Evolutionary conservation across 2,113 vertebrate species (phyloP).

Genomic region (Eolophus roseicapilla): DNA sequence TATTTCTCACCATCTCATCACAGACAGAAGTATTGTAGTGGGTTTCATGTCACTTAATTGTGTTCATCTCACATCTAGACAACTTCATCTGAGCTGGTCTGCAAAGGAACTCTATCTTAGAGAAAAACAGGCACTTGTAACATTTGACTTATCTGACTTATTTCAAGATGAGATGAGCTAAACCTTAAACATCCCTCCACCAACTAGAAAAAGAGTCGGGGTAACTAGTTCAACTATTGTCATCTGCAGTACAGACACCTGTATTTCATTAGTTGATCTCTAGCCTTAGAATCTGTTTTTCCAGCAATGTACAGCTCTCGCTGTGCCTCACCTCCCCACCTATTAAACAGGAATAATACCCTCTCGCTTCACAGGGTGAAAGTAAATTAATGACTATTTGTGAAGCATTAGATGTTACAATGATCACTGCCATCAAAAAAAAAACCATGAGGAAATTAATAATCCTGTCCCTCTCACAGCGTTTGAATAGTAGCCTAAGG

Average conservation of each 20-base stretch:
- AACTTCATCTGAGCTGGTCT: background rate
- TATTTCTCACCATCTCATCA: background rate
- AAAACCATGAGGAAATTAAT: background rate
- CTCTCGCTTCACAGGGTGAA: background rate
- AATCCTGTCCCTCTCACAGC: background rate
- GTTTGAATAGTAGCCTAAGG: background rate
- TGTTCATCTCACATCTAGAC: background rate
- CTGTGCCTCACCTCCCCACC: background rate
- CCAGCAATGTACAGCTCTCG: background rate
- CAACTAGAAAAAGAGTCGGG: background rate
- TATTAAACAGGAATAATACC: background rate
- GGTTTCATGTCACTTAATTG: background rate
- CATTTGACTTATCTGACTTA: background rate
- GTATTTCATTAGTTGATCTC: background rate
- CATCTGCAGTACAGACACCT: background rate
- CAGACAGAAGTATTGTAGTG: background rate
- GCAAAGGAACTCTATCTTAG: background rate
- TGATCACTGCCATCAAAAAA: background rate
- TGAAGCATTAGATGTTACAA: background rate
- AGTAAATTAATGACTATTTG: constrained; percentile 1
- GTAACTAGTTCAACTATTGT: background rate
- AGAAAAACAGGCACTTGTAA: background rate
- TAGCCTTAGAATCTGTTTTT: background rate
- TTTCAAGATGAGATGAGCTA: background rate
- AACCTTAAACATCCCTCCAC: background rate